phyloP scores from a whole-genome alignment of 2,797 vertebrate genomes.

The Mycteria americana region DNA sequence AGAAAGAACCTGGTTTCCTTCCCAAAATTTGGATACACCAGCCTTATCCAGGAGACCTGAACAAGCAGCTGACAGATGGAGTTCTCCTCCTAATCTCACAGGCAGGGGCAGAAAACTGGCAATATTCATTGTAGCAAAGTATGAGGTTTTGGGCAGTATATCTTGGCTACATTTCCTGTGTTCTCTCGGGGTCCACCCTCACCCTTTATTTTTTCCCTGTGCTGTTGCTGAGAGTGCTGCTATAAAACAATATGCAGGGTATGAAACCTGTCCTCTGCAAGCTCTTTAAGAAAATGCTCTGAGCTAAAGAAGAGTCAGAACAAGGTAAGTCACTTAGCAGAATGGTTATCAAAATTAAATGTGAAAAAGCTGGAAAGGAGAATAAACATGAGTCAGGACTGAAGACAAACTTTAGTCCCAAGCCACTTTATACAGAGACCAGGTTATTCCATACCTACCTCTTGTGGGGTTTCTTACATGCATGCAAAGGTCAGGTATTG shows the following conservation, averaged over 20 bases:
- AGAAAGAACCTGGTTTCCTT: not conserved
- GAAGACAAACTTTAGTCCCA: not conserved
- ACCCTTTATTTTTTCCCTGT: not conserved
- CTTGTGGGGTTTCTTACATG: not conserved
- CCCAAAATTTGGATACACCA: not conserved
- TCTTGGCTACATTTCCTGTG: not conserved
- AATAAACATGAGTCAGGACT: not conserved
- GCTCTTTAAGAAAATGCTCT: not conserved
- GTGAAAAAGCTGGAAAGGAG: not conserved
- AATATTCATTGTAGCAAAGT: not conserved
- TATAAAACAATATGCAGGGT: not conserved
- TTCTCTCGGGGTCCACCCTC: not conserved
- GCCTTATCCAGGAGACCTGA: not conserved
- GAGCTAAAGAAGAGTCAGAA: not conserved
- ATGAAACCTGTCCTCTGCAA: not conserved
- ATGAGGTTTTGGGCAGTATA: not conserved
- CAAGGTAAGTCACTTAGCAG: not conserved
- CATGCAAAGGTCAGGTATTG: not conserved
- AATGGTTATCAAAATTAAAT: not conserved
- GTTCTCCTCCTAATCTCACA: not conserved
- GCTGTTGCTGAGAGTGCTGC: not conserved
- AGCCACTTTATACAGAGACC: not conserved
- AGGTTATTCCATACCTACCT: not conserved
- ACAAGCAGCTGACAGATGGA: not conserved
- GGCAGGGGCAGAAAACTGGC: not conserved